Percentiles rank a stretch among this genome's conserved stretches.
phyloP scores from a whole-genome alignment of 1,140 invertebrate species.

The Drosophila suzukii region DNA sequence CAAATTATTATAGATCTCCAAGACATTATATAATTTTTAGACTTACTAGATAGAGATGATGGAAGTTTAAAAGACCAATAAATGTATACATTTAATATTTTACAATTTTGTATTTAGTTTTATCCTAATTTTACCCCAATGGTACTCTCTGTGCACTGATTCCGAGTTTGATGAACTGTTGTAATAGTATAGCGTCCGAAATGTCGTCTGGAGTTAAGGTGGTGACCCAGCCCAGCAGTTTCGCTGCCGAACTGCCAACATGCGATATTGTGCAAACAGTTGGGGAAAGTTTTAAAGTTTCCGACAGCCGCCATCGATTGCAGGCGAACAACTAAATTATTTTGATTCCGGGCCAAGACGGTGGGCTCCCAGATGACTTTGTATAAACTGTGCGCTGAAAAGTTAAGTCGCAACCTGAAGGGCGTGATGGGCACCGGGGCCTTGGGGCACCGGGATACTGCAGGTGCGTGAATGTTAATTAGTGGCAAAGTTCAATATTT shows the following conservation, averaged over 20 bases:
- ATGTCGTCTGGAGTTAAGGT: slow-evolving; percentile 66
- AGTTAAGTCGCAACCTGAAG: slow-evolving; percentile 48
- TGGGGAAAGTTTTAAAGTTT: slow-evolving; percentile 79
- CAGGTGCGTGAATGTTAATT: slow-evolving; percentile 31
- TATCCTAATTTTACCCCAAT: neutral
- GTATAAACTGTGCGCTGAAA: slow-evolving; percentile 53
- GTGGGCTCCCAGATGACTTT: slow-evolving; percentile 39
- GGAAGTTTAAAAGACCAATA: too few species aligned
- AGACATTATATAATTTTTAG: too few species aligned
- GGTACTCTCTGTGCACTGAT: slow-evolving; percentile 1
- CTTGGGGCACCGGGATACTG: neutral
- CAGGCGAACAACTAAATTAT: slow-evolving; percentile 74
- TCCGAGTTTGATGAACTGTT: slow-evolving; percentile 76
- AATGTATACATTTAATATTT: too few species aligned
- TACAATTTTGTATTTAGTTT: too few species aligned
- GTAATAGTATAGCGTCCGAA: slow-evolving; percentile 78
- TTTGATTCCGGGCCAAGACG: slow-evolving; percentile 49
- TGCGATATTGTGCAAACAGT: slow-evolving; percentile 75
- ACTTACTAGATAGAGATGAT: neutral
- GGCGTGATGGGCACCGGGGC: slow-evolving; percentile 25
- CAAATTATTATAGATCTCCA: too few species aligned
- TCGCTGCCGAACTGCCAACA: slow-evolving; percentile 34
- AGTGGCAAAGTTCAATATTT: slow-evolving; percentile 44
- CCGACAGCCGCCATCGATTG: slow-evolving; percentile 71
- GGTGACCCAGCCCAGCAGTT: slow-evolving; percentile 11